phyloP scores from a whole-genome alignment of 2,888 invertebrate species.

The Drosophila lutescens region DNA sequence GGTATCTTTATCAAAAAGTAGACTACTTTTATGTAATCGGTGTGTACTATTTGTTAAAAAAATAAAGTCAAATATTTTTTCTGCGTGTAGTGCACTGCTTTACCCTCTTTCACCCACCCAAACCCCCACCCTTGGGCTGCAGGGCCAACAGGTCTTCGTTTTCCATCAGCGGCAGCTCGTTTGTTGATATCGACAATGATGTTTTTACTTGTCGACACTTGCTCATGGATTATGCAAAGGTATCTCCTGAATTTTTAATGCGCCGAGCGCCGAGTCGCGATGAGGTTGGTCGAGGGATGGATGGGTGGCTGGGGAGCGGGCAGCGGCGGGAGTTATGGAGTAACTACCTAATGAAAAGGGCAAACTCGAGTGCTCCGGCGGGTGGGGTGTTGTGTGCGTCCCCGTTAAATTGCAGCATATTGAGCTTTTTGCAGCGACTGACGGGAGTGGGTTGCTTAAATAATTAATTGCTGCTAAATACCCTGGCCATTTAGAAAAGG shows the following conservation, averaged over 20 bases:
- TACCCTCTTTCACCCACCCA: neutral
- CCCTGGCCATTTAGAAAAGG: conserved; percentile 75
- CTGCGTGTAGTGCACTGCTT: conserved; percentile 12
- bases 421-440: conserved; percentile 64
- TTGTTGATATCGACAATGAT: conserved; percentile 71
- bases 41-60: too few relatives aligned
- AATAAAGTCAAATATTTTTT: neutral
- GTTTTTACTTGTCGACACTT: conserved; percentile 80
- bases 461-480: conserved; percentile 80
- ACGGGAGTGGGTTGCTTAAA: conserved; percentile 60
- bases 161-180: conserved; percentile 22
- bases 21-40: too few relatives aligned
- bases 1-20: too few relatives aligned
- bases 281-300: conserved; percentile 43
- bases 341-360: conserved; percentile 69
- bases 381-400: conserved; percentile 30
- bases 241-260: conserved; percentile 82
- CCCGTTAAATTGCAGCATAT: conserved; percentile 81
- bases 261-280: conserved; percentile 66
- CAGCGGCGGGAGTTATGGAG: conserved; percentile 13
- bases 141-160: conserved; percentile 74
- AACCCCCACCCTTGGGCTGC: conserved; percentile 38
- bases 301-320: conserved; percentile 52
- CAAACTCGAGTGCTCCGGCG: conserved; percentile 27
- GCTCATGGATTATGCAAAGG: conserved; percentile 83